Base-by-base conservation (phyloP, 2,113 vertebrate genomes). In the Lathamus discolor region DNA sequence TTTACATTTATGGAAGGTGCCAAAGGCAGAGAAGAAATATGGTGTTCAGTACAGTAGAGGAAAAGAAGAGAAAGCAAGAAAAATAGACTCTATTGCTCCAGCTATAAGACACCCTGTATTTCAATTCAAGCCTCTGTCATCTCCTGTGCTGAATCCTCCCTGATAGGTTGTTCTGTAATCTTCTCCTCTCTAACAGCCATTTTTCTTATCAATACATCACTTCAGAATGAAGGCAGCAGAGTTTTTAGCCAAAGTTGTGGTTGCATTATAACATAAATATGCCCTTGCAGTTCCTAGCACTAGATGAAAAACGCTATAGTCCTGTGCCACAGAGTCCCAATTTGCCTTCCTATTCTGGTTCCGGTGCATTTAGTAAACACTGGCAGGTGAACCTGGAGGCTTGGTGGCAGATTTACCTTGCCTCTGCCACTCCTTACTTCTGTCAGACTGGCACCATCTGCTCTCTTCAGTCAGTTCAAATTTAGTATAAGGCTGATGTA, bases 31-130 rank as follows among this genome's bases (percentile, higher is more conserved):
- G 86, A 86, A 92, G 90, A 86, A 95, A 93, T 91, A 88, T 54
- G 43, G 24, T 88, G 17, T 39, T 83, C 48, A 15, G 49, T 66
- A 82, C 74, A 46, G 78, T 8, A 81, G 59, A 90, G 54, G n/a
- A 86, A 92, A 92, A 97, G 79, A 88, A 95, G 52, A 88, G 86
- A 73, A 94, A 88, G n/a, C 66, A 63, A 93, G 72, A 95, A 86
- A 79, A 88, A 88, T 95, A n/a, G 70, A 66, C 37, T 91, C 49
- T 59, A 44, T 93, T 63, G 55, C 87, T 91, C 46, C 63, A 75
- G 44, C 82, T 86, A 27, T 90, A 83, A 94, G 92, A 79, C 54
- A 89, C 76, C 44, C 73, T 78, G 88, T 95, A 95, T 95, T 96
- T 97, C 83, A 94, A 23, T 96, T 95, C 89, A 91, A 88, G 62